phyloP scores from a whole-genome alignment of 64 coral and sea anemone genomes.

The Porites lutea region DNA sequence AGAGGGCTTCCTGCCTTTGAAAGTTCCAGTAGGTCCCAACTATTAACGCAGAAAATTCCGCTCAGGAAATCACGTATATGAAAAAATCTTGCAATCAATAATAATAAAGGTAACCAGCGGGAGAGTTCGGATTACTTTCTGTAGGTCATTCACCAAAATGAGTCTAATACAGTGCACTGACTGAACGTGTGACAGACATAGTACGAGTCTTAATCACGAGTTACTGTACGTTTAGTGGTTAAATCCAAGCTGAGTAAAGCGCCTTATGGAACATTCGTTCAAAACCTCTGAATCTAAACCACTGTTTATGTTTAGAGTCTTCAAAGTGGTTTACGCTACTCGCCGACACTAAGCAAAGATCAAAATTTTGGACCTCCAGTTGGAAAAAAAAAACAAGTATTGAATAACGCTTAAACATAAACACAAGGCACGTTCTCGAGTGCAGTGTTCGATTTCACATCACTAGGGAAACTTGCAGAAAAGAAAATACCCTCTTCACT shows the following conservation, averaged over 20 bases:
- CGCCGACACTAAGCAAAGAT: slow-evolving; percentile 18
- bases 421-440: slow-evolving; percentile 24
- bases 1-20: slow-evolving; percentile 5
- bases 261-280: neutral
- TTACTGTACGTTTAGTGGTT: neutral
- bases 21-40: neutral
- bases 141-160: neutral
- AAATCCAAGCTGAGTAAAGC: neutral
- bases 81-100: neutral
- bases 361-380: slow-evolving; percentile 57
- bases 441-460: slow-evolving; percentile 35
- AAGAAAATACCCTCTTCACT: slow-evolving; percentile 7
- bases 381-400: slow-evolving; percentile 32
- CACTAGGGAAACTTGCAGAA: slow-evolving; percentile 27
- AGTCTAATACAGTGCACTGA: neutral
- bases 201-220: neutral
- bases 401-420: slow-evolving; percentile 40
- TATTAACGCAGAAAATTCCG: neutral
- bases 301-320: neutral
- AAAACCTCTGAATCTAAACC: neutral
- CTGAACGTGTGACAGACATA: neutral
- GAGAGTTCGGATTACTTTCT: neutral
- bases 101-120: neutral
- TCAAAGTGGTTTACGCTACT: slow-evolving; percentile 7
- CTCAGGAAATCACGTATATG: neutral